These are phyloP conservation scores for Drosophila stalkeri DNA, from an alignment of 2,888 invertebrate genomes.

Conservation along the genomic window DNA sequence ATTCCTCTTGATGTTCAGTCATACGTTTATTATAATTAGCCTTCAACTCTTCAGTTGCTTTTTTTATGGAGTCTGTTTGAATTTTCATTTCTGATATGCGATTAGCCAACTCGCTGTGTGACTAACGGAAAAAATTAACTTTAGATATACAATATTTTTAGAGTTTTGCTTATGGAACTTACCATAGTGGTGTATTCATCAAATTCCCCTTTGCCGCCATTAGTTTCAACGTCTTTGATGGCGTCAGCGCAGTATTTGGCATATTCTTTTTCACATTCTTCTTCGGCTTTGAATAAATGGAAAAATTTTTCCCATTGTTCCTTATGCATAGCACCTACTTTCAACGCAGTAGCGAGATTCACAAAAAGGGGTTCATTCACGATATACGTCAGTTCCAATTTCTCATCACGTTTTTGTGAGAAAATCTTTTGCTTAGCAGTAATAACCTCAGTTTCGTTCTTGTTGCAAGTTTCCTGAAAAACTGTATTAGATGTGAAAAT, in stretches of 20 bases:
- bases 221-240: background rate
- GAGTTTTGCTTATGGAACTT: background rate
- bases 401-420: background rate
- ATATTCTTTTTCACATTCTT: conserved; percentile 13
- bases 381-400: conserved; percentile 11
- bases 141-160: background rate
- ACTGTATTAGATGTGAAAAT: background rate
- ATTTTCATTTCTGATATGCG: background rate
- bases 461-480: conserved; percentile 15
- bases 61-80: background rate
- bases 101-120: background rate
- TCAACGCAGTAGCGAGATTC: background rate
- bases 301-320: conserved; percentile 10
- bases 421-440: background rate
- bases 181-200: conserved; percentile 46
- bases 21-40: background rate
- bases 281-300: background rate
- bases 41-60: background rate
- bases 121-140: conserved; percentile 5
- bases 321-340: background rate
- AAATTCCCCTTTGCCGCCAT: background rate
- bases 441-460: background rate
- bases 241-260: conserved; percentile 19
- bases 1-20: background rate
- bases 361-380: background rate